Evolutionary conservation across 1,140 invertebrate genomes (phyloP).

Genomic region (Pseudobourletiella spinata): DNA sequence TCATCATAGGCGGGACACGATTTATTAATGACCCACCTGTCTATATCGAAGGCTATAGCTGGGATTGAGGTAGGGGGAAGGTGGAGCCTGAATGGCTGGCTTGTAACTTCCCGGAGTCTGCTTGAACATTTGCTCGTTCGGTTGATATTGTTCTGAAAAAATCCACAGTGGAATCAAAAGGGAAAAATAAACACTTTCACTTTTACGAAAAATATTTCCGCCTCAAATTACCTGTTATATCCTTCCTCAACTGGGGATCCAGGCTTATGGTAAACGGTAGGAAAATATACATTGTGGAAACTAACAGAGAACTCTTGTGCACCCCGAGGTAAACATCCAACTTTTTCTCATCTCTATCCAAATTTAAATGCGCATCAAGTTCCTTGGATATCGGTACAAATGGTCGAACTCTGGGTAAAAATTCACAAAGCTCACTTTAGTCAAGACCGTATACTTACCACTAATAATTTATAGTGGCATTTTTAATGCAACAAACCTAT

Average conservation of each 20-base stretch:
- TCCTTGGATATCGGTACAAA: no score
- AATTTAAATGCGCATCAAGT: no score
- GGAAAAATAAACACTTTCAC: no score
- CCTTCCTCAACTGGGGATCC: slow-evolving; percentile 91
- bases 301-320: slow-evolving; percentile 67
- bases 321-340: slow-evolving; percentile 84
- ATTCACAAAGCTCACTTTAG: no score
- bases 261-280: slow-evolving; percentile 93
- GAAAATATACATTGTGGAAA: slow-evolving; percentile 86
- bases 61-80: not conserved
- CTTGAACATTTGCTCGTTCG: slow-evolving; percentile 32
- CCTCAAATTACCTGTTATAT: slow-evolving; percentile 90
- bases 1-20: not conserved
- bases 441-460: no score
- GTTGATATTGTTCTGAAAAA: slow-evolving; percentile 35
- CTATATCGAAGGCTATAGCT: not conserved
- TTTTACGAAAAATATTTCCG: no score
- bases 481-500: no score
- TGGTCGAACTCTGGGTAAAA: no score
- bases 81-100: not conserved
- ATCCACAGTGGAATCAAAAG: no score
- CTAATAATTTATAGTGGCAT: no score
- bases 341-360: slow-evolving; percentile 89
- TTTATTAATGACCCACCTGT: not conserved
- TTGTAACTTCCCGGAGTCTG: slow-evolving; percentile 9